Evolutionary conservation across 2,888 invertebrate species (phyloP), one percentile per base, ranked within the genome.

Genomic region (Polietes domitor): DNA sequence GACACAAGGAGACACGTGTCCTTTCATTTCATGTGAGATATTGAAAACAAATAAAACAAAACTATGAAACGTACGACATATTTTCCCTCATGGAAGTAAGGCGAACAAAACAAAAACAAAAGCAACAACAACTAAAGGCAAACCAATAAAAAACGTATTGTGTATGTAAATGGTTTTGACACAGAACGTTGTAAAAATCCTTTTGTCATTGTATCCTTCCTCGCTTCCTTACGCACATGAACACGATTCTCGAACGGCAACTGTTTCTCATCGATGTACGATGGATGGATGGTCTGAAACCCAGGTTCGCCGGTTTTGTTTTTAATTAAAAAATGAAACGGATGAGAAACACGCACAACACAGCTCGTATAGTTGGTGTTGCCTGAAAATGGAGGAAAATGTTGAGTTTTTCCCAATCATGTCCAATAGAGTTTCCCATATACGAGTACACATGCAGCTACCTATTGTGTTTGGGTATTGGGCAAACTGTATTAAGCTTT

Each of bases 71-170:
- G 26, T 17, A 17, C 32, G 7, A 7, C 17, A n/a, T 6, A n/a
- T 71, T 19, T 43, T 53, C 41, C 17, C 41, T 55, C 15, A 72
- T 53, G 32, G n/a, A n/a, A n/a, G n/a, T n/a, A n/a, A n/a, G n/a
- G n/a, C 53, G 24, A 28, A 28, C 7, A 55, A 9, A 12, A 26
- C 2, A 28, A 28, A 50, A 50, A 24, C 10, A 21, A 17, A n/a
- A 63, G 63, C 17, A 63, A 55, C 72, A 72, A 72, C 55, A 21
- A 24, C 26, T n/a, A 71, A 77, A 77, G 61, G 32, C 70, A 70
- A 78, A 70, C 74, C 63, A 61, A 78, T 63, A 77, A 50, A 58
- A 77, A 63, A 43, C n/a, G 70, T 41, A 78, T 82, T 82, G 74
- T 75, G 53, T 75, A 82, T 82, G 71, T 24, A 75, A 82, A 78